These are phyloP conservation scores for Caradrina kadenii DNA, from an alignment of 2,888 invertebrate species.

Conservation along the genomic window DNA sequence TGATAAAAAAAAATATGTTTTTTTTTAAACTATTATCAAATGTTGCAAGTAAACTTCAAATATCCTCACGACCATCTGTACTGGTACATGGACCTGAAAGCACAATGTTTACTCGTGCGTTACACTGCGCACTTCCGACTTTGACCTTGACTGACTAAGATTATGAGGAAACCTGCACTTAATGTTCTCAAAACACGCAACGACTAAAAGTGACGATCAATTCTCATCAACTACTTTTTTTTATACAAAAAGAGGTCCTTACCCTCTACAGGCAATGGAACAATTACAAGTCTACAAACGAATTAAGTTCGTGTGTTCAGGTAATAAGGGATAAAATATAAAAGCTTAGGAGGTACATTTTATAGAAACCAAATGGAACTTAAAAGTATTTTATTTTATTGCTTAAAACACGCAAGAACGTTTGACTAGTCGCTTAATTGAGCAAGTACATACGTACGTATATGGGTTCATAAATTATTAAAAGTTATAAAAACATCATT, in stretches of 20 bases:
- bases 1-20: no score
- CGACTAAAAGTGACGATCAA: neutral
- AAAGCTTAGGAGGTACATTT: neutral
- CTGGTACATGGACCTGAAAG: no score
- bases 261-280: neutral
- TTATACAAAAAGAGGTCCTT: neutral
- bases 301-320: slow-evolving; percentile 15
- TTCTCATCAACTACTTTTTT: neutral
- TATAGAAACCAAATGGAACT: neutral
- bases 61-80: no score
- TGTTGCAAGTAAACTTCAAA: no score
- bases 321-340: slow-evolving; percentile 23
- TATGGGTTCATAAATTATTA: neutral
- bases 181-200: neutral
- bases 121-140: no score
- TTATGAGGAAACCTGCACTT: neutral
- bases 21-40: no score
- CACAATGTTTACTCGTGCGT: no score
- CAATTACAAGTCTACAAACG: neutral
- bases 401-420: slow-evolving; percentile 21
- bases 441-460: neutral
- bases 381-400: slow-evolving; percentile 24
- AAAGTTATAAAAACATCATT: neutral
- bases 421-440: neutral
- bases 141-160: no score